Evolutionary conservation across 2,797 vertebrate species (phyloP).

Genomic region (Liparis tanakae): DNA sequence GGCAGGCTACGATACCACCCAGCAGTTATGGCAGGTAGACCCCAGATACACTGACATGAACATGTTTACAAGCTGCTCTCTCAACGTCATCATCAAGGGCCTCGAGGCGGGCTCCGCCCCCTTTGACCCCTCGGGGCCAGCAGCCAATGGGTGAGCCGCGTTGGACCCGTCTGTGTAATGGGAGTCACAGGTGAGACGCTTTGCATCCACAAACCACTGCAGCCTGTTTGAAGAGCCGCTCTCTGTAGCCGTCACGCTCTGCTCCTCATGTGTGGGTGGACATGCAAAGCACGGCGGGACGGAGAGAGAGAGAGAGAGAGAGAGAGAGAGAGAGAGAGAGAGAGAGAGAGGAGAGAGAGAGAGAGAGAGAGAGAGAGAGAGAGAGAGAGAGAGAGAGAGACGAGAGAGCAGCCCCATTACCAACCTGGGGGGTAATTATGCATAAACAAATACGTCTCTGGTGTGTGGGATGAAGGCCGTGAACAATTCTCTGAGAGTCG

Average conservation of each 20-base stretch:
- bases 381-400: too few species aligned
- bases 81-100: too few species aligned
- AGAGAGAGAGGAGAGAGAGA: too few species aligned
- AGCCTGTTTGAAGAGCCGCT: slow-evolving; percentile 69
- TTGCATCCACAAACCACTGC: slow-evolving; percentile 69
- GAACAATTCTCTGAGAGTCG: slow-evolving; percentile 46
- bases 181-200: slow-evolving; percentile 64
- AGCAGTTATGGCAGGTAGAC: neutral
- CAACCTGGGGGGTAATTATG: slow-evolving; percentile 31
- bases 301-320: too few species aligned
- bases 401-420: slow-evolving; percentile 43
- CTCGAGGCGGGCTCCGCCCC: too few species aligned
- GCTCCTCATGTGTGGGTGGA: slow-evolving; percentile 43
- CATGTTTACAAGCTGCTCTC: too few species aligned
- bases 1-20: neutral
- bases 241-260: slow-evolving; percentile 60
- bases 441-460: neutral
- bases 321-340: too few species aligned
- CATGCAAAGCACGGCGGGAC: slow-evolving; percentile 58
- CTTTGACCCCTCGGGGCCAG: neutral
- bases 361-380: too few species aligned
- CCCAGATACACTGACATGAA: too few species aligned
- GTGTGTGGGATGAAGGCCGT: slow-evolving; percentile 18
- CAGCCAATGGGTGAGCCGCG: neutral
- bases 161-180: neutral